Evolutionary conservation across 2,797 vertebrate species (phyloP).

Genomic region (Psittacula derbiana): DNA sequence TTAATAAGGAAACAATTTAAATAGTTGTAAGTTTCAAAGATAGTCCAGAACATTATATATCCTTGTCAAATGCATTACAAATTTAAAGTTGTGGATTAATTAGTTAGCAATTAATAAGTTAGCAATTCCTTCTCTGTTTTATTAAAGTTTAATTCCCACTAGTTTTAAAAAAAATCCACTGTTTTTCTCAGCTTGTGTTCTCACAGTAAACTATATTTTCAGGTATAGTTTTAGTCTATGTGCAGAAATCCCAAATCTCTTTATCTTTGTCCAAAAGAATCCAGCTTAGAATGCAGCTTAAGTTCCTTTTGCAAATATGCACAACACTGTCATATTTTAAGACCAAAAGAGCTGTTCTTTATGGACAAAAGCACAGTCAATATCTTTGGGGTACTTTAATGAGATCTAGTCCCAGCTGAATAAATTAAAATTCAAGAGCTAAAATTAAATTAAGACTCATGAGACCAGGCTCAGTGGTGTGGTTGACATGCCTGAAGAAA

Average conservation of each 20-base stretch:
- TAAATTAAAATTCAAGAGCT: neutral
- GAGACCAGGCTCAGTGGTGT: neutral
- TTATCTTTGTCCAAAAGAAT: neutral
- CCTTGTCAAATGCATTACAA: neutral
- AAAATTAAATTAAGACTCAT: neutral
- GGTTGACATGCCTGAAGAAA: neutral
- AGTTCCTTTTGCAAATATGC: neutral
- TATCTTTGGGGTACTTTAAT: neutral
- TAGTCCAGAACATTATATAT: neutral
- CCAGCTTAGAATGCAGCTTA: neutral
- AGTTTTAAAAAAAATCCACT: neutral
- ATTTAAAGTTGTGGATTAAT: neutral
- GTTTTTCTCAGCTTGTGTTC: neutral
- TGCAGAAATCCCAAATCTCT: neutral
- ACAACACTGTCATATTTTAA: neutral
- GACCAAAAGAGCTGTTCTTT: neutral
- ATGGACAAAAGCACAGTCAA: neutral
- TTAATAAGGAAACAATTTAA: neutral
- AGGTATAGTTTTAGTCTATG: neutral
- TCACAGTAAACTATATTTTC: neutral
- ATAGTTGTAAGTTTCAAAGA: neutral
- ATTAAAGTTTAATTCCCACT: neutral
- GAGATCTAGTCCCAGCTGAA: neutral
- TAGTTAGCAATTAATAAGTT: neutral
- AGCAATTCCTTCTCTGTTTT: neutral